A percentile compares a stretch with the other conserved stretches of the same genome.
phyloP scores from a whole-genome alignment of 2,797 vertebrate species.

The Vespertilio murinus region DNA sequence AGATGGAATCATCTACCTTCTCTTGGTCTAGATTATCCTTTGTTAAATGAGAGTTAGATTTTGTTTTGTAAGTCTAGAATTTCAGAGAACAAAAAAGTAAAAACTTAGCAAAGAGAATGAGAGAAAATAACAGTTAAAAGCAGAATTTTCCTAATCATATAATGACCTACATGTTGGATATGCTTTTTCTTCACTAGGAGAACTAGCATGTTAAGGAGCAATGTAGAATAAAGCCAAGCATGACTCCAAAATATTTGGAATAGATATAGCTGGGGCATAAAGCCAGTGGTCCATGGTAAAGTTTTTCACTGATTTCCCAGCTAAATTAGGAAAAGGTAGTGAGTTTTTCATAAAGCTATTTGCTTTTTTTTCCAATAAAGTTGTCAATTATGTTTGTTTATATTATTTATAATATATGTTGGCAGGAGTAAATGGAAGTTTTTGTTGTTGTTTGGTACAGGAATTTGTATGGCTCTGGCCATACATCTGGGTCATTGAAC shows the following conservation, averaged over 20 bases:
- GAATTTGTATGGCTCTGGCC: not conserved
- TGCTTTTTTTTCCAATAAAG: not conserved
- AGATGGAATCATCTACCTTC: not conserved
- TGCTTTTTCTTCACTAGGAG: constrained; percentile 11
- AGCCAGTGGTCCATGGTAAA: not conserved
- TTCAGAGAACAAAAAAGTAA: not conserved
- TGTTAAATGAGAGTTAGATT: not conserved
- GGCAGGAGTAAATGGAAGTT: not conserved
- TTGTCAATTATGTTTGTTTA: constrained; percentile 47
- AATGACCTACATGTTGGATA: not conserved
- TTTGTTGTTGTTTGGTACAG: constrained; percentile 2
- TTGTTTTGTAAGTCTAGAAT: constrained; percentile 10
- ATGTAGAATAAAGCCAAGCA: not conserved
- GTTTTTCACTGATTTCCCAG: constrained; percentile 28
- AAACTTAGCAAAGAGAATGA: not conserved
- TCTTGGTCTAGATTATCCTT: not conserved
- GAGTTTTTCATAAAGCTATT: not conserved
- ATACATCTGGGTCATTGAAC: not conserved
- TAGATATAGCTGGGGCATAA: not conserved
- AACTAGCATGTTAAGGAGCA: not conserved
- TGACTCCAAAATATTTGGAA: not conserved
- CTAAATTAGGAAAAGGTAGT: constrained; percentile 11
- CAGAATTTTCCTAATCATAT: not conserved
- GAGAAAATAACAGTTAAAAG: constrained; percentile 39
- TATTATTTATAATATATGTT: constrained; percentile 35